Conservation (phyloP, 1,140 invertebrate genomes). For the Drosophila parabipectinata region DNA sequence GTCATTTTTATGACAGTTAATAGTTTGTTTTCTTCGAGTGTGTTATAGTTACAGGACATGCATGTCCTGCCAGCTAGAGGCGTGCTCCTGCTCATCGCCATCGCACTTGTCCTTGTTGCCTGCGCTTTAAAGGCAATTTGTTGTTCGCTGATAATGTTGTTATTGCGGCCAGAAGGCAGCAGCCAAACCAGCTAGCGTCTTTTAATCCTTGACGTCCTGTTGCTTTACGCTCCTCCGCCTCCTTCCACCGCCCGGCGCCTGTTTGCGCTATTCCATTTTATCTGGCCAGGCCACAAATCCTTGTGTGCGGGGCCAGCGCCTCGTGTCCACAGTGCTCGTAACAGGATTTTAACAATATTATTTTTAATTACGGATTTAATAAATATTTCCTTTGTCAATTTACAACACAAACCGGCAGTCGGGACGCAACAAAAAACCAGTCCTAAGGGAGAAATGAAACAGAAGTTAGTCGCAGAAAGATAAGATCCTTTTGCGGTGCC, state of each 20-base stretch:
- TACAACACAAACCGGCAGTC: constrained; percentile 39
- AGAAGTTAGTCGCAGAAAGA: constrained; percentile 35
- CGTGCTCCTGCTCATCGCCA: constrained; percentile 14
- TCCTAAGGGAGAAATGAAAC: constrained; percentile 8
- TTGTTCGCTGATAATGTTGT: constrained; percentile 66
- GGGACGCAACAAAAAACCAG: neutral
- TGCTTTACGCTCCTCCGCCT: constrained; percentile 40
- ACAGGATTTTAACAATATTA: constrained; percentile 74
- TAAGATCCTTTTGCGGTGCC: constrained; percentile 25
- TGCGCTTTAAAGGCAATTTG: constrained; percentile 64
- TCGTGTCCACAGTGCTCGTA: constrained; percentile 25
- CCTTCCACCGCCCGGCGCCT: neutral
- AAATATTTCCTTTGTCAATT: constrained; percentile 78
- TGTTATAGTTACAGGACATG: constrained; percentile 12
- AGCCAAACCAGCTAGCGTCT: constrained; percentile 57
- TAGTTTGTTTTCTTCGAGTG: constrained; percentile 1
- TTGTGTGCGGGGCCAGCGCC: constrained; percentile 28
- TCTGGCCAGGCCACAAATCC: constrained; percentile 50
- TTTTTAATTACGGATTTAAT: constrained; percentile 78
- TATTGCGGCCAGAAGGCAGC: constrained; percentile 58
- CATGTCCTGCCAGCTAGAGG: constrained; percentile 53
- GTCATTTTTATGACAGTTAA: no score
- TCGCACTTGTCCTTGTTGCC: constrained; percentile 34
- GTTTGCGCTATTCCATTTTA: constrained; percentile 37
- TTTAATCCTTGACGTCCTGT: constrained; percentile 80